Base-by-base conservation (phyloP, 2,113 vertebrate genomes). In the Chloropsis cyanopogon region DNA sequence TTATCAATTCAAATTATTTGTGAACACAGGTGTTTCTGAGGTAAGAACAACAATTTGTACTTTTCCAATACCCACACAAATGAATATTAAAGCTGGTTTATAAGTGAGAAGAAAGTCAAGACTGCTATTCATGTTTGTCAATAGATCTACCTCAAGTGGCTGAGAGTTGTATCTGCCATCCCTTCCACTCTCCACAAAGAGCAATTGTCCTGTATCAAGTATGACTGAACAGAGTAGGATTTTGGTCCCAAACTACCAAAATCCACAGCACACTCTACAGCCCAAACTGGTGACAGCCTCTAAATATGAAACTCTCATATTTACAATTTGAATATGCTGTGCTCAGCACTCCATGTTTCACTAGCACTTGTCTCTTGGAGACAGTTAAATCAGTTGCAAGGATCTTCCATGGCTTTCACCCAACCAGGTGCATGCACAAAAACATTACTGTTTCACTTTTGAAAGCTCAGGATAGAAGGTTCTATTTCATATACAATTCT, bases 1-100 rank as follows among this genome's bases (percentile, higher is more conserved):
- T 37, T 81, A 68, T 60, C 26, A 60, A 65, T 93, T 90, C 21
- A 88, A 86, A 75, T 82, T 92, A 66, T 39, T 86, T 42, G 23
- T 53, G 22, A 92, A 61, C 28, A 71, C 14, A 49, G 49, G 61
- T 88, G 79, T 12, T 86, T 73, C 88, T 60, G 52, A 79, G 53
- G 60, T 42, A 80, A 78, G 20, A 92, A 84, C 6, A 78, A 14
- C 39, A 60, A 83, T 75, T 63, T 47, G 25, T 1, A 3, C 15
- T 87, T 85, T 82, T 77, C 47, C 4, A 11, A 4, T n/a, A 21
- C 33, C 83, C 68, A 68, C 17, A 28, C 14, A 78, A 70, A 54
- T 46, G 64, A 53, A 59, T 59, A 82, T 64, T 73, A 92, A 83
- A 86, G 13, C 9, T 83, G 17, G 14, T 64, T 90, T 75, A 29